Evolutionary conservation across 2,113 vertebrate species (phyloP).

Genomic region (Heterochromis multidens): DNA sequence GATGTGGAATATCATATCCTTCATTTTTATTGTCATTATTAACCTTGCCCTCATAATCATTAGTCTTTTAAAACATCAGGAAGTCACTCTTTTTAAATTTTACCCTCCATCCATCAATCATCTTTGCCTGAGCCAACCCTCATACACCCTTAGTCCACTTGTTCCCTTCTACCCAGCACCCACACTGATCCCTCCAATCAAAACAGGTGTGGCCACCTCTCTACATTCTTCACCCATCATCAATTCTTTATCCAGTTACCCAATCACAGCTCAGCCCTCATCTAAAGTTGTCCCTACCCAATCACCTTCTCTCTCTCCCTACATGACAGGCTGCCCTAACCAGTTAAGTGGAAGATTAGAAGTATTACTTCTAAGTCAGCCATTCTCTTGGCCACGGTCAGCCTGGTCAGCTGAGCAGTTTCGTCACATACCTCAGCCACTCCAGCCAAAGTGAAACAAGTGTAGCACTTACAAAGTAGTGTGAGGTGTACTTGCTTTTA

Average conservation of each 20-base stretch:
- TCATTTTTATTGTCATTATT: background rate
- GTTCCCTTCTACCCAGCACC: background rate
- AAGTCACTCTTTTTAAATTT: background rate
- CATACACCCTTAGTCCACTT: conserved; percentile 8
- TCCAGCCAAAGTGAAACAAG: conserved; percentile 15
- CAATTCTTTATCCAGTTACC: background rate
- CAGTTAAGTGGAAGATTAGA: conserved; percentile 70
- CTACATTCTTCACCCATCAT: background rate
- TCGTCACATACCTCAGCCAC: conserved; percentile 17
- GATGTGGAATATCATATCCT: background rate
- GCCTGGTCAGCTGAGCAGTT: conserved; percentile 58
- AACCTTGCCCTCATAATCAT: background rate
- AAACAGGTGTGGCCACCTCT: conserved; percentile 14
- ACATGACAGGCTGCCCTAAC: conserved; percentile 51
- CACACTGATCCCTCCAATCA: conserved; percentile 11
- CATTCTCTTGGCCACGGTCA: conserved; percentile 9
- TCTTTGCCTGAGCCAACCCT: background rate
- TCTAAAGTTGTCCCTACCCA: conserved; percentile 8
- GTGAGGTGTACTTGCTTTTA: conserved; percentile 2
- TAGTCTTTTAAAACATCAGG: background rate
- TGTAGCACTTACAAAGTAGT: background rate
- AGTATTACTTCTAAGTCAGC: conserved; percentile 53
- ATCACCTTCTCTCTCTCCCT: background rate
- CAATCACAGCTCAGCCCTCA: conserved; percentile 3
- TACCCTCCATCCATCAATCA: conserved; percentile 9